Percentiles rank a stretch among this genome's conserved stretches.
These are phyloP conservation scores for Euthynnus affinis DNA, from an alignment of 2,797 vertebrate genomes.

Conservation along the genomic window DNA sequence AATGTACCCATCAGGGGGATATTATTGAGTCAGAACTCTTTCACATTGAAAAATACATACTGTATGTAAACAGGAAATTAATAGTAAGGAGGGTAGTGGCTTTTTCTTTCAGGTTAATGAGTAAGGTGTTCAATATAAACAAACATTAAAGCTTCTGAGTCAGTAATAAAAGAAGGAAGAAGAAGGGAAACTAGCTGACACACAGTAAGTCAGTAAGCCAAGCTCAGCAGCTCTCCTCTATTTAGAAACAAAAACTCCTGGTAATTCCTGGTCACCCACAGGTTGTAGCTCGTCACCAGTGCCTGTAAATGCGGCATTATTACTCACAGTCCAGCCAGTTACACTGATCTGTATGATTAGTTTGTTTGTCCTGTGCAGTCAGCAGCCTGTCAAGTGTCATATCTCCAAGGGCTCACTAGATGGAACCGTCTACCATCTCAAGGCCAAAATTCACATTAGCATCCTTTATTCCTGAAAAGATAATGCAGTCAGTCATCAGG, in stretches of 20 bases:
- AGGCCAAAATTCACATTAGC: not conserved
- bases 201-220: not conserved
- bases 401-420: constrained; percentile 34
- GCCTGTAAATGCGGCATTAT: constrained; percentile 22
- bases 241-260: constrained; percentile 23
- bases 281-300: constrained; percentile 4
- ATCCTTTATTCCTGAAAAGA: not conserved
- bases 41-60: no score
- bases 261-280: not conserved
- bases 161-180: constrained; percentile 26
- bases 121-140: constrained; percentile 12
- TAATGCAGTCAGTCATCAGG: not conserved
- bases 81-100: not conserved
- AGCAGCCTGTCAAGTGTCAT: constrained; percentile 24
- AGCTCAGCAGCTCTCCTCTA: not conserved
- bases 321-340: constrained; percentile 25
- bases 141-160: constrained; percentile 23
- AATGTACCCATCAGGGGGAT: no score
- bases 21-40: no score
- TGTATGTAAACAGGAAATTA: no score
- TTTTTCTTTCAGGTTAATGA: not conserved
- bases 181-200: constrained; percentile 52
- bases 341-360: not conserved
- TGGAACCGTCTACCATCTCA: constrained; percentile 24
- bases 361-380: not conserved